Evolutionary conservation across 2,113 vertebrate species (phyloP), one percentile per base, ranked within the genome.

Genomic region (Siphamia tubifer): DNA sequence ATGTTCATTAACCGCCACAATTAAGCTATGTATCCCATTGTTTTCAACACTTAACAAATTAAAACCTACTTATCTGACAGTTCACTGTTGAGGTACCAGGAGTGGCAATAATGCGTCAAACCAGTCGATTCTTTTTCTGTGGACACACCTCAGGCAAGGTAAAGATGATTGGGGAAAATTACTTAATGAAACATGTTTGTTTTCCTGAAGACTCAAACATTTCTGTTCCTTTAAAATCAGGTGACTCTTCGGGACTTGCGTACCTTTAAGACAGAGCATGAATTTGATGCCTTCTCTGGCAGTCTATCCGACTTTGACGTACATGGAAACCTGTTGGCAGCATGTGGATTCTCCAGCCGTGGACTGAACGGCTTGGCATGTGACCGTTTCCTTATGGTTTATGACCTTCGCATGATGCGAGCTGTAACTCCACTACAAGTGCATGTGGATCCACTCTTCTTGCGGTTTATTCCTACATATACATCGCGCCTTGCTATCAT

Each of bases 361-460:
- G 96, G 92, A 1, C 20, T 98, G 87, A 97, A 95, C 0, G 96
- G 96, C 3, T 81, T 99, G 55, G 94, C 96, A 5, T 99, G 97
- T 0, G 98, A 99, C 90, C 95, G 96, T 32, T 99, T 99, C 89
- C 94, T 99, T 31, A 99, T 98, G 92, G 98, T 99, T 55, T 99
- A 96, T 0, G 98, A 99, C 80, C 92, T 99, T 49, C 94, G 97
- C 28, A 99, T 99, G 98, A 97, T 99, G 95, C 85, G 98, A 15
- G 96, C 98, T 2, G 96, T 96, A 44, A 98, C 95, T 0, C 98
- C 98, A 0, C 93, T 99, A 35, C 98, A 99, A 84, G 98, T 99
- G 16, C 96, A 99, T 1, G 94, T 99, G 72, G 97, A 99, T 79
- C 98, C 98, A 7, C 94, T 96, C 71, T 98, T 99, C 81, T 82